Conservation (phyloP, 2,113 vertebrate species). For the Proteles cristata region DNA sequence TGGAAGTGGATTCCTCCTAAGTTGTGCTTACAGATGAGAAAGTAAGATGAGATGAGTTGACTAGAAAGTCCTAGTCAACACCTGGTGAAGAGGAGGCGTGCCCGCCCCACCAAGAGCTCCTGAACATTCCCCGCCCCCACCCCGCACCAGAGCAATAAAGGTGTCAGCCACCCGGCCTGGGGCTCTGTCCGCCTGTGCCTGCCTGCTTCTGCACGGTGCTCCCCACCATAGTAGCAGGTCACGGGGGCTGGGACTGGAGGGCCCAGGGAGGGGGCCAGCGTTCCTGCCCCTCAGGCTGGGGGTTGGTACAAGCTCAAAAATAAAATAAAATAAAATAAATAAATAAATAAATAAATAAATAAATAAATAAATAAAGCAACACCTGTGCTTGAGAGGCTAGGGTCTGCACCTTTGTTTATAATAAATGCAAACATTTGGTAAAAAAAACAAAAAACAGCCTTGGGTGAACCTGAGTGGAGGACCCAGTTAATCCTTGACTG, state of each 20-base stretch:
- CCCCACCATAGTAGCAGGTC: rapidly evolving
- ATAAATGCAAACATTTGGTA: no score
- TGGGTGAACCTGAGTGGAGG: neutral
- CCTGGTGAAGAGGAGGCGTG: constrained; percentile 91
- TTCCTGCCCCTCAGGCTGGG: no score
- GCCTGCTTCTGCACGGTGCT: neutral
- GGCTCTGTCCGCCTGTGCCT: no score
- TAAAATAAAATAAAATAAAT: no score
- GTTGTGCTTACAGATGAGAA: neutral
- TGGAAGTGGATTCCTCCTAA: neutral
- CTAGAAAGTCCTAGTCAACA: neutral
- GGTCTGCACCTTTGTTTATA: no score
- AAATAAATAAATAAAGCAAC: no score
- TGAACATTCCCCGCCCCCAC: neutral
- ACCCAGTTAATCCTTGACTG: neutral
- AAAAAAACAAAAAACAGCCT: no score
- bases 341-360: no score
- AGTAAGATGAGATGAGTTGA: no score
- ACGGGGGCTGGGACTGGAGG: neutral
- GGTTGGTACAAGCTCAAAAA: neutral
- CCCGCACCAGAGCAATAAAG: constrained; percentile 64
- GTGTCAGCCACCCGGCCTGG: neutral
- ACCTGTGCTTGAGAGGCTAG: no score
- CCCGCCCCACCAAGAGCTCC: constrained; percentile 90
- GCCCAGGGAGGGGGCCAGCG: no score